Conservation (phyloP, 23 tunicate species). For the Trididemnum nubilum region DNA sequence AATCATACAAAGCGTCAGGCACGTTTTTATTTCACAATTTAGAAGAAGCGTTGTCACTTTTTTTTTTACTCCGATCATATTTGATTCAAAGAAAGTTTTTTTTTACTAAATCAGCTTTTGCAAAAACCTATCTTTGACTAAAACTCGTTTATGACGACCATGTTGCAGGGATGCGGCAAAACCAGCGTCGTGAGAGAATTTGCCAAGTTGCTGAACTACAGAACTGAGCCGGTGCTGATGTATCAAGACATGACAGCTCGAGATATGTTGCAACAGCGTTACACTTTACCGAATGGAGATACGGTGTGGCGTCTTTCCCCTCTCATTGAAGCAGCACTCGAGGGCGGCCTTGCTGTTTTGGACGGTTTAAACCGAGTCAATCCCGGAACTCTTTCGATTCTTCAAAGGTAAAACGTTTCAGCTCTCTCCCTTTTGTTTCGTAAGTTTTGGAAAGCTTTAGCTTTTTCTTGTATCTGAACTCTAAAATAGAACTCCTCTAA, state of each 20-base stretch:
- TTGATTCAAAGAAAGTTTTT: neutral
- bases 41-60: too few relatives aligned
- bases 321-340: slow-evolving; percentile 82
- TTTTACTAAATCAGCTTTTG: neutral
- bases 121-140: neutral
- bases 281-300: slow-evolving; percentile 91
- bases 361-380: slow-evolving; percentile 92
- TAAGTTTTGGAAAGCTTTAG: neutral
- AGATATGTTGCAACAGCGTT: slow-evolving; percentile 88
- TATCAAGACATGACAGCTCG: slow-evolving; percentile 98
- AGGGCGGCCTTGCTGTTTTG: slow-evolving; percentile 89
- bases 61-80: too few relatives aligned
- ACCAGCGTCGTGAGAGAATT: slow-evolving; percentile 71
- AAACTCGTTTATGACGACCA: neutral
- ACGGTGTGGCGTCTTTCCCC: slow-evolving; percentile 93
- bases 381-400: slow-evolving; percentile 83
- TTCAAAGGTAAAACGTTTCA: slow-evolving; percentile 69
- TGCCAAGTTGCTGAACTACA: slow-evolving; percentile 54
- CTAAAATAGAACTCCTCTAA: neutral
- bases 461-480: neutral
- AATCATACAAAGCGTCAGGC: too few relatives aligned
- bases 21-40: too few relatives aligned
- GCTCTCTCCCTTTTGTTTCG: neutral
- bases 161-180: slow-evolving; percentile 88
- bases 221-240: slow-evolving; percentile 85